Percentiles rank a stretch among this genome's conserved stretches.
Conservation (phyloP, 1,140 invertebrate genomes). For the Scaptomyza hsui region DNA sequence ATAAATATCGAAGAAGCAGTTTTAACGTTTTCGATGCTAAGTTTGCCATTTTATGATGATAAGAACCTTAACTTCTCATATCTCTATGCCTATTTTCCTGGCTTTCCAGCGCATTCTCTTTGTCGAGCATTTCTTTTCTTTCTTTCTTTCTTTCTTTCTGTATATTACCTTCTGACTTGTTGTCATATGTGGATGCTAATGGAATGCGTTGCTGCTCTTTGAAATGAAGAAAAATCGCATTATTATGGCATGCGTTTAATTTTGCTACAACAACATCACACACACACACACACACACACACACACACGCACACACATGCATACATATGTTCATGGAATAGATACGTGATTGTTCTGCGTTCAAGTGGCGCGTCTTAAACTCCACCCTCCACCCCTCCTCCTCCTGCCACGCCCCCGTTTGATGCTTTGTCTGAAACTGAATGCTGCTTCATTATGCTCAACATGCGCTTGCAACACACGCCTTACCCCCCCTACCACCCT, state of each 20-base stretch:
- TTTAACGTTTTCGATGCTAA: no score
- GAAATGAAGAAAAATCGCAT: conserved; percentile 67
- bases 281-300: conserved; percentile 12
- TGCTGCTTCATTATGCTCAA: conserved; percentile 55
- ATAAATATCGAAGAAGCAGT: no score
- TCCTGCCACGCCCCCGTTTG: no score
- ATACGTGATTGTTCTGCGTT: conserved; percentile 59
- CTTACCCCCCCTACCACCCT: neutral
- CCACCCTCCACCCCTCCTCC: neutral
- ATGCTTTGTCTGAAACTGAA: no score
- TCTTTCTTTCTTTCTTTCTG: no score
- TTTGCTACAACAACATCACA: conserved; percentile 52
- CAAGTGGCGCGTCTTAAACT: conserved; percentile 42
- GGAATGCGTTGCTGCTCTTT: conserved; percentile 11
- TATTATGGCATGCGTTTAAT: conserved; percentile 78
- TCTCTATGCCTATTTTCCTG: no score
- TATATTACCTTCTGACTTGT: conserved; percentile 12
- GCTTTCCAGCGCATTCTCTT: conserved; percentile 1
- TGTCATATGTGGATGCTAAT: conserved; percentile 33
- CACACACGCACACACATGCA: neutral
- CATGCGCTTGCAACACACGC: conserved; percentile 27
- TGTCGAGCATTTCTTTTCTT: conserved; percentile 2
- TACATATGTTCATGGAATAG: conserved; percentile 14
- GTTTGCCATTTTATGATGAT: no score
- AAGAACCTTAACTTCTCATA: no score